Percentiles rank a stretch among this genome's conserved stretches.
Conservation (phyloP, 2,888 invertebrate species). For the Tortricodes alternella region DNA sequence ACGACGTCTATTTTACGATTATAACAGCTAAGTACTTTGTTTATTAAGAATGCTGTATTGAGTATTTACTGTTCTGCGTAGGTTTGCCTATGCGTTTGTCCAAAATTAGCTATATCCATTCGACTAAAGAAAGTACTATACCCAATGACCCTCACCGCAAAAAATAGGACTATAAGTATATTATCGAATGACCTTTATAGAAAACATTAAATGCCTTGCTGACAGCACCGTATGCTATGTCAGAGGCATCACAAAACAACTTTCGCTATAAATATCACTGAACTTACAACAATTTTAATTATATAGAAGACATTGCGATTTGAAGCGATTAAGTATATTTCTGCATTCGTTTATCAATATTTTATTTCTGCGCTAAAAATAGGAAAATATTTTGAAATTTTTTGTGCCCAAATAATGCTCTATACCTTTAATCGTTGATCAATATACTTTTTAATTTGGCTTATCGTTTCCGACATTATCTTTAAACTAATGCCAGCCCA, state of each 20-base stretch:
- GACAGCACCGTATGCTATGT: not conserved
- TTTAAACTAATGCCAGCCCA: conserved; percentile 32
- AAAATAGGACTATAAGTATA: not conserved
- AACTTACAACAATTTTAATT: not conserved
- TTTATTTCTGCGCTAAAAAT: too few relatives aligned
- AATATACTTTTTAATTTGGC: conserved; percentile 33
- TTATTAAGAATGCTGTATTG: too few relatives aligned
- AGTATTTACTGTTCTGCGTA: too few relatives aligned
- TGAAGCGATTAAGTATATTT: not conserved
- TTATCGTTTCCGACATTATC: conserved; percentile 32
- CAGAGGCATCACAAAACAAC: not conserved
- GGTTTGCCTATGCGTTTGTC: too few relatives aligned
- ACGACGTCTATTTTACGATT: too few relatives aligned
- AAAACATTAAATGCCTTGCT: not conserved
- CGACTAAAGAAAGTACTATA: too few relatives aligned
- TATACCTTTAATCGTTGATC: conserved; percentile 20
- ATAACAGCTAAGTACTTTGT: too few relatives aligned
- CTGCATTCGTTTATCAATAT: too few relatives aligned
- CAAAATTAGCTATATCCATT: too few relatives aligned
- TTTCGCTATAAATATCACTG: not conserved
- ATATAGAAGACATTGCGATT: not conserved
- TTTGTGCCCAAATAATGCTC: not conserved
- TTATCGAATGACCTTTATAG: not conserved
- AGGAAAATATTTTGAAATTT: too few relatives aligned
- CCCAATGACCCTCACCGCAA: too few relatives aligned